A percentile compares a stretch with the other conserved stretches of the same genome.
phyloP scores from a whole-genome alignment of 2,888 invertebrate genomes.

The Noctua janthina region DNA sequence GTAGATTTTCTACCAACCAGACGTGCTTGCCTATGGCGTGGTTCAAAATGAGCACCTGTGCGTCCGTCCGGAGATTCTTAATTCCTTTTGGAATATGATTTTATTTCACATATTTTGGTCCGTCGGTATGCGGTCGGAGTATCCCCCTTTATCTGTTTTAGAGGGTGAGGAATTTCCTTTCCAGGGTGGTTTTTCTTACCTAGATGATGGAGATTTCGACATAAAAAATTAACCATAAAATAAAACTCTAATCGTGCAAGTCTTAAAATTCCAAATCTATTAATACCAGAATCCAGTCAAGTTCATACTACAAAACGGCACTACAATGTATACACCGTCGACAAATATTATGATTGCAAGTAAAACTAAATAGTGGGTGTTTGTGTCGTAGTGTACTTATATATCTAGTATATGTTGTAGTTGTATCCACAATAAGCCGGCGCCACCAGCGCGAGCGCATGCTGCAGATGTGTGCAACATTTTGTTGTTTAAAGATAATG shows the following conservation, averaged over 20 bases:
- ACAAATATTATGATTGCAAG: constrained; percentile 57
- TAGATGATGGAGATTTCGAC: not conserved
- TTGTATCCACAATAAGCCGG: constrained; percentile 55
- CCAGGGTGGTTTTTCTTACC: not conserved
- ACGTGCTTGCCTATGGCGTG: not conserved
- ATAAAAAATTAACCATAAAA: not conserved
- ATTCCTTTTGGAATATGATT: not conserved
- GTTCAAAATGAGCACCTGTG: not conserved
- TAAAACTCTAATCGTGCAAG: not conserved
- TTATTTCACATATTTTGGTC: not conserved
- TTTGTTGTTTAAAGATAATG: constrained; percentile 25
- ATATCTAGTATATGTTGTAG: constrained; percentile 38
- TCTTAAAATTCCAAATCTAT: constrained; percentile 6
- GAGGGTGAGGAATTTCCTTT: not conserved
- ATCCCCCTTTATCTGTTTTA: not conserved
- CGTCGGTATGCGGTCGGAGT: not conserved
- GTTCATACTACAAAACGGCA: constrained; percentile 53
- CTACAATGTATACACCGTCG: constrained; percentile 45
- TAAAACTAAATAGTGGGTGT: constrained; percentile 62
- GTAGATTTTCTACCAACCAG: not conserved
- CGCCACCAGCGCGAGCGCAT: constrained; percentile 55
- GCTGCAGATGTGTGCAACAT: constrained; percentile 51
- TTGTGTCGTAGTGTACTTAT: constrained; percentile 38
- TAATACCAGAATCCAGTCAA: constrained; percentile 29
- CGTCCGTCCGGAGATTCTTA: not conserved